Percentiles rank a stretch among this genome's conserved stretches.
phyloP scores from a whole-genome alignment of 1,140 invertebrate species.

The Centruroides sculpturatus region DNA sequence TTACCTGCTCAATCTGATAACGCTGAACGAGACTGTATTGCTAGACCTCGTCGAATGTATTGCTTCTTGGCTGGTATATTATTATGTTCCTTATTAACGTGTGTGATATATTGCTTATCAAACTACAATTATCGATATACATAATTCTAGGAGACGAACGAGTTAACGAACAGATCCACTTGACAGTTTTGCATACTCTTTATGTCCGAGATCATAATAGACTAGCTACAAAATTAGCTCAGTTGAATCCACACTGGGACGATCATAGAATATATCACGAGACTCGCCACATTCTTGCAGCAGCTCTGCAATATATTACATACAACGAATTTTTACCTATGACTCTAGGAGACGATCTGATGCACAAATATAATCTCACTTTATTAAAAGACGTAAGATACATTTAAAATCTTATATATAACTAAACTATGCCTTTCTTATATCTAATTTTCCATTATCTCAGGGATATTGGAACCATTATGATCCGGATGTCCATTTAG shows the following conservation, averaged over 20 bases:
- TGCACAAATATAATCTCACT: conserved; percentile 18
- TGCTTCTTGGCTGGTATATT: conserved; percentile 58
- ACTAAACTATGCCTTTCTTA: not conserved
- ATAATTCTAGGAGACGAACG: conserved; percentile 33
- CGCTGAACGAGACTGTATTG: conserved; percentile 81
- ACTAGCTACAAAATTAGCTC: conserved; percentile 54
- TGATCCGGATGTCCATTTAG: conserved; percentile 29
- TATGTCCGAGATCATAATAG: conserved; percentile 39
- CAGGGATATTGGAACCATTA: conserved; percentile 27
- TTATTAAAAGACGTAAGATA: conserved; percentile 1
- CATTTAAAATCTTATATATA: not conserved
- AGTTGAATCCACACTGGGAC: conserved; percentile 40
- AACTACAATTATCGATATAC: not conserved
- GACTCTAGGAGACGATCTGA: conserved; percentile 26
- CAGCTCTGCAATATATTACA: conserved; percentile 35
- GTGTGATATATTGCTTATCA: not conserved
- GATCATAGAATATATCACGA: conserved; percentile 39
- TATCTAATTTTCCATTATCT: not conserved
- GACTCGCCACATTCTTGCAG: conserved; percentile 32
- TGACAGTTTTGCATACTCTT: conserved; percentile 32
- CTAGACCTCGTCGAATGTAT: conserved; percentile 54
- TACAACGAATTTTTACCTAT: conserved; percentile 34
- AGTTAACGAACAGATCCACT: conserved; percentile 36
- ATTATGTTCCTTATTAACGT: not conserved
- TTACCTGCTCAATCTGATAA: conserved; percentile 72